phyloP scores from a whole-genome alignment of 30 jellyfish, hydroid and myxozoan genomes.

The Catostylus mosaicus region DNA sequence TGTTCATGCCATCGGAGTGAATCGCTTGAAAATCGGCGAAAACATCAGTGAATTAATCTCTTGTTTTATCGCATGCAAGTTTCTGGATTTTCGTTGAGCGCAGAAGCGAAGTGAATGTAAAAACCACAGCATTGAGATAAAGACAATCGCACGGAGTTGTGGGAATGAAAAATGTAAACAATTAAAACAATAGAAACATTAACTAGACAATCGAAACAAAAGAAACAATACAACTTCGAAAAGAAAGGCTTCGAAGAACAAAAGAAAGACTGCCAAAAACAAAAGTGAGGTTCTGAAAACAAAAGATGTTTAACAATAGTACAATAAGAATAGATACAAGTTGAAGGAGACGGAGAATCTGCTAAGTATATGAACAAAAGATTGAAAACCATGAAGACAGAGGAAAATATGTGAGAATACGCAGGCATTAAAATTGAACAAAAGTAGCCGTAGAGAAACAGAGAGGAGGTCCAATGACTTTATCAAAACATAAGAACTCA shows the following conservation, averaged over 20 bases:
- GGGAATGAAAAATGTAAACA: constrained; percentile 81
- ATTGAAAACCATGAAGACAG: neutral
- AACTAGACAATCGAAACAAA: neutral
- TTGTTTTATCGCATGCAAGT: neutral
- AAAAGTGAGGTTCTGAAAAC: too few species aligned
- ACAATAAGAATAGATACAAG: too few species aligned
- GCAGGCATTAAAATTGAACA: constrained; percentile 8
- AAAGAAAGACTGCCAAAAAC: too few species aligned
- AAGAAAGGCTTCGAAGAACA: neutral
- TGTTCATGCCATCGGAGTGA: constrained; percentile 14
- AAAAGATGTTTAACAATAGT: too few species aligned
- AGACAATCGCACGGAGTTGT: constrained; percentile 81
- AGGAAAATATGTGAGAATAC: constrained; percentile 16
- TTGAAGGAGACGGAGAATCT: too few species aligned
- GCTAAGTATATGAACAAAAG: constrained; percentile 31
- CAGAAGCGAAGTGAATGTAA: constrained; percentile 58
- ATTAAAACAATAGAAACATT: constrained; percentile 47
- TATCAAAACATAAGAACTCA: too few species aligned
- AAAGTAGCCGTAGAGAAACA: neutral
- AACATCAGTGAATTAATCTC: constrained; percentile 1
- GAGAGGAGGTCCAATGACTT: neutral
- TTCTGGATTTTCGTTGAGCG: neutral
- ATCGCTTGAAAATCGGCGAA: neutral
- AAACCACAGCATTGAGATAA: constrained; percentile 68
- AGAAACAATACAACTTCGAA: constrained; percentile 18